These are phyloP conservation scores for Balaenoptera acutorostrata DNA, from an alignment of 2,113 vertebrate species.

Conservation along the genomic window DNA sequence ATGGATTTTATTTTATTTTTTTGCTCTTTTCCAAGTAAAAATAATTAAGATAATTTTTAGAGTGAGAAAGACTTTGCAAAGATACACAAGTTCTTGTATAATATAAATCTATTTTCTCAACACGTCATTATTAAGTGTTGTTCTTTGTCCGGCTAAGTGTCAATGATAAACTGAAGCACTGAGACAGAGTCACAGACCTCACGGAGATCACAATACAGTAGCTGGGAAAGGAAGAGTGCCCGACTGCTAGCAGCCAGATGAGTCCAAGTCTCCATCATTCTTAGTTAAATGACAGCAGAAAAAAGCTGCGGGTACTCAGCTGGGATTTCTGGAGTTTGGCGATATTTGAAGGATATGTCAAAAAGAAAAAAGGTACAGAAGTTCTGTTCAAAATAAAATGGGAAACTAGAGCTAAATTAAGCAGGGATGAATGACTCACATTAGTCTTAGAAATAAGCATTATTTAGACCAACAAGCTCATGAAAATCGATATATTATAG, in stretches of 20 bases:
- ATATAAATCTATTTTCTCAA: background rate
- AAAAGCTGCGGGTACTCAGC: background rate
- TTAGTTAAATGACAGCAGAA: background rate
- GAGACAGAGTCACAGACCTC: background rate
- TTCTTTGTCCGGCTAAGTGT: background rate
- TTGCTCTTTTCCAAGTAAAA: background rate
- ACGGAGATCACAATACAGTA: background rate
- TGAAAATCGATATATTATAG: background rate
- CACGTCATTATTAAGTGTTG: background rate
- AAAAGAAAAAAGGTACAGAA: background rate
- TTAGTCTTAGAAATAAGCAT: background rate
- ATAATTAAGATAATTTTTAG: background rate
- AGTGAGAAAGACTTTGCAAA: background rate
- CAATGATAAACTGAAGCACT: background rate
- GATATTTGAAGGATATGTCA: background rate
- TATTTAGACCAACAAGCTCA: background rate
- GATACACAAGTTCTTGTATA: background rate
- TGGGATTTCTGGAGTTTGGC: background rate
- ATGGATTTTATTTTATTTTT: background rate
- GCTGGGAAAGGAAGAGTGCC: background rate
- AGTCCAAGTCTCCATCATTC: too few species aligned
- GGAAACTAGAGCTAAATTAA: background rate
- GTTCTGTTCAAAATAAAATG: background rate
- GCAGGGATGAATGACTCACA: background rate
- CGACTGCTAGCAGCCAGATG: background rate